A percentile compares a stretch with the other conserved stretches of the same genome.
Evolutionary conservation across 1,140 invertebrate genomes (phyloP).

Genomic region (Anastrepha ludens): DNA sequence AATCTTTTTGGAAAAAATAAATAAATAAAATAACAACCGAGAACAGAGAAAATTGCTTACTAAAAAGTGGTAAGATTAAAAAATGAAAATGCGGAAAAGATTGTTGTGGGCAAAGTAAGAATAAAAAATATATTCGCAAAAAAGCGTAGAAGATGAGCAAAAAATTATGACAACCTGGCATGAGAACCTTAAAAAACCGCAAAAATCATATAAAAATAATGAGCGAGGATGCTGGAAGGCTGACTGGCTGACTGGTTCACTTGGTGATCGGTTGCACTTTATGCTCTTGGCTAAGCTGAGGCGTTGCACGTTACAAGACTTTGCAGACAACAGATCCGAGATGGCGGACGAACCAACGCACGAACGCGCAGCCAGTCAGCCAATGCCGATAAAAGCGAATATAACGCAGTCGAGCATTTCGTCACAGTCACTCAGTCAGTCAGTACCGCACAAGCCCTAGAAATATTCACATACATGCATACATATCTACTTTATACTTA

Average conservation of each 20-base stretch:
- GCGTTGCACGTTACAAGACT: conserved; percentile 62
- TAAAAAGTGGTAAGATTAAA: conserved; percentile 19
- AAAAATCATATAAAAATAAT: conserved; percentile 72
- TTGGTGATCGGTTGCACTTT: conserved; percentile 47
- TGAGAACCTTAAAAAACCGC: conserved; percentile 67
- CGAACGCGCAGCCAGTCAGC: background rate
- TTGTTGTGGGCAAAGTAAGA: background rate
- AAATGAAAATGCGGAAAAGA: conserved; percentile 10
- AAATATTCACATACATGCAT: background rate
- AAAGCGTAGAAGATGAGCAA: conserved; percentile 43
- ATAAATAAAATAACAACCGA: conserved; percentile 36
- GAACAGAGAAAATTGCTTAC: conserved; percentile 42
- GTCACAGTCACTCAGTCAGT: conserved; percentile 41
- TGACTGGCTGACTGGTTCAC: background rate
- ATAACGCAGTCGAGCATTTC: conserved; percentile 8
- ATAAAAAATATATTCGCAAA: background rate
- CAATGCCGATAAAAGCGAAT: background rate
- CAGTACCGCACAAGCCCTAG: background rate
- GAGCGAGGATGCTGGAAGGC: conserved; percentile 64
- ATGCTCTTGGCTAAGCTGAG: conserved; percentile 42
- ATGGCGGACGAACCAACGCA: conserved; percentile 3
- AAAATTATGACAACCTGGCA: conserved; percentile 57
- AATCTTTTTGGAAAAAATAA: background rate
- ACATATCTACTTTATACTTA: background rate
- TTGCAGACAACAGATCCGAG: conserved; percentile 17